Evolutionary conservation across 1,140 invertebrate species (phyloP).

Genomic region (Drosophila nikananu): DNA sequence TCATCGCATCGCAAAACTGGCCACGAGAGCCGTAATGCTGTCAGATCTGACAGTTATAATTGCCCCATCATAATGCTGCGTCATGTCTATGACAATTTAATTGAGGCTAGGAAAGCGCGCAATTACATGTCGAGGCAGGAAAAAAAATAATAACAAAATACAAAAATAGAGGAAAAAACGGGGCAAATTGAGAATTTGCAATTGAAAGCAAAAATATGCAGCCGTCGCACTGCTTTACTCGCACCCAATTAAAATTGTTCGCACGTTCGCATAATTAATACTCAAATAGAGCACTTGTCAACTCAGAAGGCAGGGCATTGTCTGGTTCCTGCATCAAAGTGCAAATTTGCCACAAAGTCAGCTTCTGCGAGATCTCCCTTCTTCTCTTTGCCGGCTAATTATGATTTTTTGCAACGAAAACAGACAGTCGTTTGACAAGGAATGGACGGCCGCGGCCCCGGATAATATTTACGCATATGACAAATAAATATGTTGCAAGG

Average conservation of each 20-base stretch:
- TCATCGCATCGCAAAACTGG: constrained; percentile 44
- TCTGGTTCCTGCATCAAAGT: constrained; percentile 43
- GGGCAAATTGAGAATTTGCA: constrained; percentile 40
- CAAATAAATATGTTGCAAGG: constrained; percentile 73
- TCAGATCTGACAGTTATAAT: constrained; percentile 79
- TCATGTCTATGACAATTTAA: constrained; percentile 83
- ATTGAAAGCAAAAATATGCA: constrained; percentile 76
- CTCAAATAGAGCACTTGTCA: constrained; percentile 78
- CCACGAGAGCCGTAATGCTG: constrained; percentile 54
- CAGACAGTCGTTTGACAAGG: constrained; percentile 72
- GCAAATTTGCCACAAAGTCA: constrained; percentile 54
- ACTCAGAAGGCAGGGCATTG: constrained; percentile 43
- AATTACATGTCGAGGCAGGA: constrained; percentile 65
- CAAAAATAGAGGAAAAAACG: background rate
- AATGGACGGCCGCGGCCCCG: constrained; percentile 42
- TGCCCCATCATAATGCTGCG: constrained; percentile 78
- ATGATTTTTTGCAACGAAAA: constrained; percentile 61
- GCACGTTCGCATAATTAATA: constrained; percentile 84
- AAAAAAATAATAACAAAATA: constrained; percentile 9
- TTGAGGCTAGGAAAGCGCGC: constrained; percentile 79
- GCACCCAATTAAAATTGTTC: constrained; percentile 84
- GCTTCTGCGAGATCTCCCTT: constrained; percentile 58
- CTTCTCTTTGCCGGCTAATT: constrained; percentile 60
- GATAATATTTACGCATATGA: constrained; percentile 63
- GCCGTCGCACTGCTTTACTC: constrained; percentile 52